These are phyloP conservation scores for Brachystomella parvula DNA, from an alignment of 1,140 invertebrate genomes.

Conservation along the genomic window DNA sequence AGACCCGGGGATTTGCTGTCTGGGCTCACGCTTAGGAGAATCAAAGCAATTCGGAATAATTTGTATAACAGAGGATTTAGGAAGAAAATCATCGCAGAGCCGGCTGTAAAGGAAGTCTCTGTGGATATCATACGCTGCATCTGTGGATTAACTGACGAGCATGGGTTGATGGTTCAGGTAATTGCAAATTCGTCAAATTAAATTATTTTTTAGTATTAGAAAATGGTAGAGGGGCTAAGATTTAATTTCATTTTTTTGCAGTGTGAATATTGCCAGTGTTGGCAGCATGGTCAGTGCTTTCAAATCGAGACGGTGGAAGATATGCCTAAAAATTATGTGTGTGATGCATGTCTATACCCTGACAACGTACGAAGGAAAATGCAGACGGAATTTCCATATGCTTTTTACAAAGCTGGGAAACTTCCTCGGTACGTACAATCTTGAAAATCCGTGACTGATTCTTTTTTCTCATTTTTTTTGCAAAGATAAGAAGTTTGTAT, in stretches of 20 bases:
- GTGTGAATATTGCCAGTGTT: conserved; percentile 86
- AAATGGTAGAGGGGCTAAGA: background rate
- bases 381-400: conserved; percentile 72
- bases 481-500: conserved; percentile 22
- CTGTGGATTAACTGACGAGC: conserved; percentile 74
- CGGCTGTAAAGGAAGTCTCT: conserved; percentile 44
- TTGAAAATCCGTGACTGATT: background rate
- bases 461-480: conserved; percentile 35
- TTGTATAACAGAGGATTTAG: background rate
- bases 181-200: conserved; percentile 20
- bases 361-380: conserved; percentile 58
- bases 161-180: conserved; percentile 77
- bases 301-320: conserved; percentile 68
- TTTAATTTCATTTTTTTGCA: conserved; percentile 48
- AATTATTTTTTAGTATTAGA: background rate
- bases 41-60: conserved; percentile 1
- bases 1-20: background rate
- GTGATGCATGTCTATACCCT: conserved; percentile 75
- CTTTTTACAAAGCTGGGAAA: conserved; percentile 74
- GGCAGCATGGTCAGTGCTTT: conserved; percentile 87
- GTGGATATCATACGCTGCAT: conserved; percentile 79
- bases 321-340: conserved; percentile 84
- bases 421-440: conserved; percentile 50
- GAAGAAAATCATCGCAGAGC: conserved; percentile 4
- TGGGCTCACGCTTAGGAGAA: conserved; percentile 7